Conservation (phyloP, 2,888 invertebrate species). For the Oasisia sp. region DNA sequence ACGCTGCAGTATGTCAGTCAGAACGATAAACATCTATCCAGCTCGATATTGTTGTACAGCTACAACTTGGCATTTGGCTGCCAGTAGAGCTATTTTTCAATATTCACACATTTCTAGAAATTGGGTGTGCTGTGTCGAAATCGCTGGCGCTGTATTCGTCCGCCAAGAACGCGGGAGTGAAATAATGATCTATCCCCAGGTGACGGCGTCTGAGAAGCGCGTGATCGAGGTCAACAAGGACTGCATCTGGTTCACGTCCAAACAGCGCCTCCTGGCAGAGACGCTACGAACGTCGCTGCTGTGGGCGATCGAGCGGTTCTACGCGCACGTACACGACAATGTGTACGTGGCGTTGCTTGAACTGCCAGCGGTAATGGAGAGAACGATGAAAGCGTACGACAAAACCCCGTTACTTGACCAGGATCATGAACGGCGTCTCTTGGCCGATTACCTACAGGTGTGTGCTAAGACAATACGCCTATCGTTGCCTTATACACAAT, state of each 20-base stretch:
- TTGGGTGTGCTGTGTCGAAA: background rate
- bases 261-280: slow-evolving; percentile 12
- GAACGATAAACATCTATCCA: too few relatives aligned
- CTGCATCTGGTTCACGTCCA: background rate
- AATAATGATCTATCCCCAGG: background rate
- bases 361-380: background rate
- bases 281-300: background rate
- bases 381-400: background rate
- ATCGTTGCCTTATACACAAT: background rate
- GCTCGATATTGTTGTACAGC: too few relatives aligned
- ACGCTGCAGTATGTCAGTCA: too few relatives aligned
- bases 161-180: background rate
- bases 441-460: background rate
- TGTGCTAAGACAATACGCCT: background rate
- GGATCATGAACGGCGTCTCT: background rate
- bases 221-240: background rate
- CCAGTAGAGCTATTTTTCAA: too few relatives aligned
- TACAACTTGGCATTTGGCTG: too few relatives aligned
- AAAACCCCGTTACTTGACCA: background rate
- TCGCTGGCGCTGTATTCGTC: background rate
- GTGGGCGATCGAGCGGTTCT: background rate
- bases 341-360: background rate
- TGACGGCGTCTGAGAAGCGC: background rate
- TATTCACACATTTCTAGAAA: background rate
- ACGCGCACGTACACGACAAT: background rate